Evolutionary conservation across 2,888 invertebrate species (phyloP).

Genomic region (Synergus gifuensis): DNA sequence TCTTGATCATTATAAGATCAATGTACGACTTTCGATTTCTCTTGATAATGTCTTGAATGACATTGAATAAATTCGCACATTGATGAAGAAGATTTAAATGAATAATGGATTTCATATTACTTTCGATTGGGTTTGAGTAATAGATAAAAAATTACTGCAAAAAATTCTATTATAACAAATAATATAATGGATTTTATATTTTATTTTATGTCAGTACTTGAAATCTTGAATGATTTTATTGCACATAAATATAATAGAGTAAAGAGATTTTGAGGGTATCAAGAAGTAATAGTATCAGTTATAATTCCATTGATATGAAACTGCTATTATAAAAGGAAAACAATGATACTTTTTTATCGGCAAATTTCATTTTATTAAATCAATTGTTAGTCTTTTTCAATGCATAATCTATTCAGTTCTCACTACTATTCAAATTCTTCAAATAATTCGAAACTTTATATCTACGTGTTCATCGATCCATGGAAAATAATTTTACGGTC

Average conservation of each 20-base stretch:
- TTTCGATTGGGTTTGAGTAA: background rate
- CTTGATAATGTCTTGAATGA: slow-evolving; percentile 35
- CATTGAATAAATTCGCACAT: slow-evolving; percentile 59
- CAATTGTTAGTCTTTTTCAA: slow-evolving; percentile 1
- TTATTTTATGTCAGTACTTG: background rate
- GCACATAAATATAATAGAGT: background rate
- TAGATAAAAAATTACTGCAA: background rate
- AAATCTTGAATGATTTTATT: background rate
- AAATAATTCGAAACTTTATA: background rate
- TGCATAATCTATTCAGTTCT: background rate
- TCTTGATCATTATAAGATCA: slow-evolving; percentile 43
- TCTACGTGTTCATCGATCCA: slow-evolving; percentile 6
- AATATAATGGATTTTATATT: background rate
- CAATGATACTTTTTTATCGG: background rate
- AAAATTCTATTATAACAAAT: background rate
- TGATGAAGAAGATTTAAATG: slow-evolving; percentile 37
- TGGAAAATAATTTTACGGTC: slow-evolving; percentile 1
- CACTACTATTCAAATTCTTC: background rate
- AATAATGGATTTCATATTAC: background rate
- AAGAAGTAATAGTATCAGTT: background rate
- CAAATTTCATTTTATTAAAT: background rate
- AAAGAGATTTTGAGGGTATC: background rate
- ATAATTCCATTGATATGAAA: background rate
- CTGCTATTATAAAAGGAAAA: background rate
- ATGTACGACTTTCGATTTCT: slow-evolving; percentile 23